A percentile compares a stretch with the other conserved stretches of the same genome.
These are phyloP conservation scores for Mixornis gularis DNA, from an alignment of 2,113 vertebrate genomes.

Conservation along the genomic window DNA sequence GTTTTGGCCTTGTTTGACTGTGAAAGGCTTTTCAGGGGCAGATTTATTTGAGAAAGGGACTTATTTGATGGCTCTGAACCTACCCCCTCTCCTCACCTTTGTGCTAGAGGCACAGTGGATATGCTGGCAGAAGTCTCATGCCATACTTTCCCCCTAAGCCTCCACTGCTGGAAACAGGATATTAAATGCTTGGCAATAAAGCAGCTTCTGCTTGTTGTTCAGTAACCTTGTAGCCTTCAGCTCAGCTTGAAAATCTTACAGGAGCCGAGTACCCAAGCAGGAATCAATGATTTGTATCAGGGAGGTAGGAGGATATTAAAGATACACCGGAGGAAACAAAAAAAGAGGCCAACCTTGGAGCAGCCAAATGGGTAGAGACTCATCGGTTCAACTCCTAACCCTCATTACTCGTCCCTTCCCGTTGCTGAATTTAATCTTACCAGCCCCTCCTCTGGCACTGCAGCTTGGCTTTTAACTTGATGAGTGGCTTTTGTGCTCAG, in stretches of 20 bases:
- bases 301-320: conserved; percentile 38
- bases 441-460: background rate
- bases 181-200: conserved; percentile 60
- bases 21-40: background rate
- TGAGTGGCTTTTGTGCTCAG: background rate
- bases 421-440: background rate
- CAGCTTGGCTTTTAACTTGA: background rate
- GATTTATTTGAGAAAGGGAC: conserved; percentile 16
- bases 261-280: background rate
- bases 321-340: background rate
- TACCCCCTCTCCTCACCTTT: background rate
- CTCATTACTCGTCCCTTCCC: background rate
- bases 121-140: background rate
- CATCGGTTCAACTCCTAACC: background rate
- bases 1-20: background rate
- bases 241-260: conserved; percentile 36
- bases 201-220: conserved; percentile 42
- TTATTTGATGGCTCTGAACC: background rate
- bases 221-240: conserved; percentile 58
- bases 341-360: background rate
- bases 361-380: background rate
- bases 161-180: conserved; percentile 27
- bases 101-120: conserved; percentile 2
- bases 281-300: conserved; percentile 39
- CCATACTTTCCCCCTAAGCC: background rate